Base-by-base conservation (phyloP, 1,140 invertebrate genomes). In the Teleogryllus occipitalis region DNA sequence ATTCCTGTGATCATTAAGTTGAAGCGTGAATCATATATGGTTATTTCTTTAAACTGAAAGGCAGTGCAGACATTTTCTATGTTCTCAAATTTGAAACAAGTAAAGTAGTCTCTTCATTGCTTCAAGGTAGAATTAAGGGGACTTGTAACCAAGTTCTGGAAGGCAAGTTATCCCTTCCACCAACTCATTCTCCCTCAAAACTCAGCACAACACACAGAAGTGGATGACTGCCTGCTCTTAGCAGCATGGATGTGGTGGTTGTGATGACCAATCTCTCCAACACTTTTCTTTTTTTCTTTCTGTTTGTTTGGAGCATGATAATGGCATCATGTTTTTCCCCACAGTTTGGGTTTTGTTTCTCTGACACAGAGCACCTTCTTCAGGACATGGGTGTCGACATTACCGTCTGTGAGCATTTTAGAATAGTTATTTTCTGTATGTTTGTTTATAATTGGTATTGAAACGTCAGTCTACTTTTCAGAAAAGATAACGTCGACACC, bases 131-230 rank as follows among this genome's bases (percentile, higher is more conserved):
- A 39, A 39, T 39, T 39, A 39, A 39, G 27, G 27, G 27, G 27
- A 39, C 27, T 39, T 39, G 27, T 39, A 39, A 39, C 27, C 27
- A 39, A 39, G 27, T 39, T 39, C 27, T 39, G 54, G 54, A 18
- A 65, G 54, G 18, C 54, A 65, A 65, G 18, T 65, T 65, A 10
- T 65, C 54, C 10, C 18, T 65, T 65, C 54, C 54, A 65, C 10
- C 54, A 65, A 65, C 54, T 65, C 54, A 65, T 65, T 65, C 54
- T 65, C 54, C 54, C 54, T 65, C 54, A 65, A 65, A 65, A 65
- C 54, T 65, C 54, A 18, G 54, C 54, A 14, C 54, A 65, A 65
- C 54, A 65, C 54, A 65, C 54, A 65, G 54, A 65, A 65, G 54
- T 65, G 54, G 54, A 65, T 65, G 54, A 65, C 54, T 65, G 54